Evolutionary conservation across 2,113 vertebrate genomes (phyloP).

Genomic region (Sander vitreus): DNA sequence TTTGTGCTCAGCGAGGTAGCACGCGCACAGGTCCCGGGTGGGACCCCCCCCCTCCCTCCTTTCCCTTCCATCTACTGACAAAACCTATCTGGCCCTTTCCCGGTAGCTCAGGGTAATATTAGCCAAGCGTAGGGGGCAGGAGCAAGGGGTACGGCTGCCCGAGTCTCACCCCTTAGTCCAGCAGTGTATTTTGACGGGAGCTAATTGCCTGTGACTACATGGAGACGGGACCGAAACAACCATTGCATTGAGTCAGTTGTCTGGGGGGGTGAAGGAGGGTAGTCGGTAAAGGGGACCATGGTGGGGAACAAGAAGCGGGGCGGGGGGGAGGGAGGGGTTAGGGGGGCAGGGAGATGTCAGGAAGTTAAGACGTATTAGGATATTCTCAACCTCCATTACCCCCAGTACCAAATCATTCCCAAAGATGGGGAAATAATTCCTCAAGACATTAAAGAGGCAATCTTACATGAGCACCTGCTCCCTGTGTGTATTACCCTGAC

Average conservation of each 20-base stretch:
- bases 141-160: constrained; percentile 46
- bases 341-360: constrained; percentile 50
- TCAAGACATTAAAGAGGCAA: constrained; percentile 57
- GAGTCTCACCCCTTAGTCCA: constrained; percentile 55
- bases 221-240: constrained; percentile 70
- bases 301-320: constrained; percentile 3
- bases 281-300: constrained; percentile 21
- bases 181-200: constrained; percentile 75
- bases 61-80: constrained; percentile 61
- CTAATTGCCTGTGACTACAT: constrained; percentile 80
- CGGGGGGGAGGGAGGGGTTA: too few relatives aligned
- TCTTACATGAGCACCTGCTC: constrained; percentile 70
- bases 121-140: constrained; percentile 59
- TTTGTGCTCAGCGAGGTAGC: constrained; percentile 80
- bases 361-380: constrained; percentile 60
- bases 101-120: constrained; percentile 72
- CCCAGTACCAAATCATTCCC: constrained; percentile 58
- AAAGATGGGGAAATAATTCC: constrained; percentile 57
- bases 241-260: constrained; percentile 61
- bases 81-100: constrained; percentile 59
- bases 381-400: constrained; percentile 65
- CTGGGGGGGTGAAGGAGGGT: constrained; percentile 15
- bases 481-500: constrained; percentile 29
- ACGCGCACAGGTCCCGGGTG: constrained; percentile 62
- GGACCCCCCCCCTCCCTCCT: constrained; percentile 23